These are phyloP conservation scores for Podarcis lilfordi DNA, from an alignment of 2,797 vertebrate species.

Conservation along the genomic window DNA sequence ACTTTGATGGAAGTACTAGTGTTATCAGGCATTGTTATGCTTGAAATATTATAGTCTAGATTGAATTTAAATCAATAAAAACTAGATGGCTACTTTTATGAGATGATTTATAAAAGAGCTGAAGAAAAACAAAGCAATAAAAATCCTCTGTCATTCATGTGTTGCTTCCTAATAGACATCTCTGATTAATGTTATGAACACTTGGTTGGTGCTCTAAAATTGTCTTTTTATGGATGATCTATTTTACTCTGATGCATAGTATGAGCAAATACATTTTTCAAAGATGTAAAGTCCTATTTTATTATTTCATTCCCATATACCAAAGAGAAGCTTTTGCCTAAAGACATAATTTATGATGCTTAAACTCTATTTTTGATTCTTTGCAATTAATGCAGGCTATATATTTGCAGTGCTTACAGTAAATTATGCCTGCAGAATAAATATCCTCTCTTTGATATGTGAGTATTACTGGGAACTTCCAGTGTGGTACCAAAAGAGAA, in stretches of 20 bases:
- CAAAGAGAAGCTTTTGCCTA: constrained; percentile 55
- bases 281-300: constrained; percentile 48
- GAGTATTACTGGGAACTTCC: background rate
- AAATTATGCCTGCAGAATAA: background rate
- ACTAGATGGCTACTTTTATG: constrained; percentile 65
- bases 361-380: constrained; percentile 63
- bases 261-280: constrained; percentile 64
- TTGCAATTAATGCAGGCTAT: constrained; percentile 48
- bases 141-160: constrained; percentile 52
- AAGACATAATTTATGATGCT: constrained; percentile 57
- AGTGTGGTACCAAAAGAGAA: background rate
- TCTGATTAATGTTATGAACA: constrained; percentile 58
- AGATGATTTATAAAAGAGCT: constrained; percentile 69
- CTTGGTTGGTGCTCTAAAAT: constrained; percentile 69
- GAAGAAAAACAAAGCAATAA: constrained; percentile 63
- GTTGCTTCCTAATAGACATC: constrained; percentile 53
- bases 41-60: constrained; percentile 59
- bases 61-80: constrained; percentile 71
- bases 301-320: constrained; percentile 48
- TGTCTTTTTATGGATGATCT: constrained; percentile 70
- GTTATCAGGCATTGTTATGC: constrained; percentile 25
- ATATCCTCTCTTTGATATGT: background rate
- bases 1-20: background rate
- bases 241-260: constrained; percentile 52
- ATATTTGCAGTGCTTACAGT: background rate